These are phyloP conservation scores for Macheiramphus alcinus DNA, from an alignment of 2,113 vertebrate genomes.

Conservation along the genomic window DNA sequence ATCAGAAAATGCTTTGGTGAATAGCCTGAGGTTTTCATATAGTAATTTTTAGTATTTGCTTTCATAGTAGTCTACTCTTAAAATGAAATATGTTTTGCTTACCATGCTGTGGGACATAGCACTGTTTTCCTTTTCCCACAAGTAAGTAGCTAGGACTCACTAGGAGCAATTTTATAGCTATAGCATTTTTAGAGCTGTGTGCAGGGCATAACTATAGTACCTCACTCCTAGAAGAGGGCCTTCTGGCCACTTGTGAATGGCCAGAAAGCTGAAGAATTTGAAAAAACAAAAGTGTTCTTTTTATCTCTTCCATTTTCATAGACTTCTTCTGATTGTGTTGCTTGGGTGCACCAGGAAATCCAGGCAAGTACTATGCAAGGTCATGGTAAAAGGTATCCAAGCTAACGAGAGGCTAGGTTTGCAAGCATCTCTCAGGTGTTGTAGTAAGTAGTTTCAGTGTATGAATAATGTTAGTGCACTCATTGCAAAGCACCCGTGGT, in stretches of 20 bases:
- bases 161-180: background rate
- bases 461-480: background rate
- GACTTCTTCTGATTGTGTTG: background rate
- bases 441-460: background rate
- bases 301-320: background rate
- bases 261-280: background rate
- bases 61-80: background rate
- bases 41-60: slow-evolving; percentile 9
- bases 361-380: background rate
- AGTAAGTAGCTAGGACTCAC: background rate
- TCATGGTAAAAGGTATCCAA: background rate
- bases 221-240: background rate
- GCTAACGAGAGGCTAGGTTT: background rate
- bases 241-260: background rate
- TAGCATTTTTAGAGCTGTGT: background rate
- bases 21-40: background rate
- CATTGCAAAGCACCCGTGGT: background rate
- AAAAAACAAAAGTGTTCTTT: background rate
- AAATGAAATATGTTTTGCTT: slow-evolving; percentile 1
- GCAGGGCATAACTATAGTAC: background rate
- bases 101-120: background rate
- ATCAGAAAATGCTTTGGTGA: background rate
- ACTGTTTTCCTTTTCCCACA: slow-evolving; percentile 9
- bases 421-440: background rate
- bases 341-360: background rate